Base-by-base conservation (phyloP, 2,113 vertebrate genomes). In the Albula glossodonta region DNA sequence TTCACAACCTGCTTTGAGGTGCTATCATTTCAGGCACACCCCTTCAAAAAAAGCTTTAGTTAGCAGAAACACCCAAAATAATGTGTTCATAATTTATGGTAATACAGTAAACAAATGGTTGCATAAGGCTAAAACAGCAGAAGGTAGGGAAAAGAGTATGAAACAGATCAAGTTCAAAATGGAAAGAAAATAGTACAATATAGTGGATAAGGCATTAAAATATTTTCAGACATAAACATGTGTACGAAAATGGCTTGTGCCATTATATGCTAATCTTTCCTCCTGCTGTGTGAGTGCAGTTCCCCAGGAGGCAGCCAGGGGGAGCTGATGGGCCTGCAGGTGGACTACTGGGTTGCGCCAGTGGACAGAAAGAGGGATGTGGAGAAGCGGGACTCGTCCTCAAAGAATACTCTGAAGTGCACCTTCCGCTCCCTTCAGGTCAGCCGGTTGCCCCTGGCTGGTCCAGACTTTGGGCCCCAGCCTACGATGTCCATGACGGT, bases 371-470 rank as follows among this genome's bases (percentile, higher is more conserved):
- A 98, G 93, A 97, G 95, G 87, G 98, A 99, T 12, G 51, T 95
- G 0, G 98, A 99, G 93, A 99, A 98, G 94, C 97, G 95, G 86
- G 98, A 99, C 90, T 93, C 93, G 57, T 92, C 96, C 90, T 93
- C 97, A 92, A 99, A 98, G 95, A 99, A 95, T 94, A 98, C 97
- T 48, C 96, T 99, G 90, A 99, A 98, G 97, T 98, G 98, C 96
- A 97, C 97, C 96, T 99, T 99, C 94, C 97, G 97, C 94, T 99
- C 97, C 91, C 98, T 99, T 90, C 98, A 99, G 96, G 98, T 99
- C 96, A 98, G 98, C 97, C 96, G 98, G 95, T 93, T 99, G 88
- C 97, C 98, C 87, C 92, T 93, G 80, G 94, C 95, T 1, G 94
- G 94, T 0, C 93, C 95, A 0, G 98, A 99, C 91, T 92, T 90